Conservation (phyloP, 1,140 invertebrate species). For the Teleogryllus occipitalis region DNA sequence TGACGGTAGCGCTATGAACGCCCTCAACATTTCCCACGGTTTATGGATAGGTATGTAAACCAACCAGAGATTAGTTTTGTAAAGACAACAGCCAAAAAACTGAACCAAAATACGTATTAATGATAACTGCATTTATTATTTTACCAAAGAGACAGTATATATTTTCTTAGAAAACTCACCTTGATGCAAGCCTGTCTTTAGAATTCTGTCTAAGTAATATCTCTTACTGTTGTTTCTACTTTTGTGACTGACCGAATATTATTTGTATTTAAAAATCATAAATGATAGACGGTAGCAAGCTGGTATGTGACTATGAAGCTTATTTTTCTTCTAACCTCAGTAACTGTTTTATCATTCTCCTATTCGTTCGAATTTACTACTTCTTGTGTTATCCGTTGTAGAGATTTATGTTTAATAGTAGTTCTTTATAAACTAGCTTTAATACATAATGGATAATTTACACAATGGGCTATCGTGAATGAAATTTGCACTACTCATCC, state of each 20-base stretch:
- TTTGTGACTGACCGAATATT: slow-evolving; percentile 16
- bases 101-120: background rate
- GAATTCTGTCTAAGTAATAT: slow-evolving; percentile 8
- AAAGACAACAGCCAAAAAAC: background rate
- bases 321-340: slow-evolving; percentile 13
- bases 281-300: slow-evolving; percentile 11
- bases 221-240: slow-evolving; percentile 9
- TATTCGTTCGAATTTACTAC: background rate
- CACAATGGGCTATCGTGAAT: background rate
- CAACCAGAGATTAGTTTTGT: background rate
- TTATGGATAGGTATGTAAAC: slow-evolving; percentile 14
- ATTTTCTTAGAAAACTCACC: slow-evolving; percentile 12
- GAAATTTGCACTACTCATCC: background rate
- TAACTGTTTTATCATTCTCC: slow-evolving; percentile 1
- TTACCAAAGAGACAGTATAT: slow-evolving; percentile 7
- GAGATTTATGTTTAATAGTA: background rate
- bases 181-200: background rate
- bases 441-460: background rate
- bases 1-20: background rate
- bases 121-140: slow-evolving; percentile 9
- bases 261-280: slow-evolving; percentile 6
- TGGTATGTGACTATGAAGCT: slow-evolving; percentile 15
- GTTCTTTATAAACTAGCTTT: background rate
- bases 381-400: background rate
- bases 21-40: background rate